These are phyloP conservation scores for Danio choprae DNA, from an alignment of 2,797 vertebrate genomes.

Conservation along the genomic window DNA sequence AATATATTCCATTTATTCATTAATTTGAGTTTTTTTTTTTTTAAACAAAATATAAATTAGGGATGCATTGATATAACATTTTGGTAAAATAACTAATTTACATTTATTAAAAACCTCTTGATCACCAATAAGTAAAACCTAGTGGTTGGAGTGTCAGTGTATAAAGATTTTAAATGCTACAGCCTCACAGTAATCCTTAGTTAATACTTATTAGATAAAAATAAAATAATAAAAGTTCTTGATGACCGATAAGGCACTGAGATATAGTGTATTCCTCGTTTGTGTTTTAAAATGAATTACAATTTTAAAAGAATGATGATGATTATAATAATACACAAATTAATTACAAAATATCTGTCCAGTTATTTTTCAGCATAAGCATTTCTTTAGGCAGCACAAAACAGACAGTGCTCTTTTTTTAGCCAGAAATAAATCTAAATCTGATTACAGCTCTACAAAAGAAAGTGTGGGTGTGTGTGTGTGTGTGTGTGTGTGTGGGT, in stretches of 20 bases:
- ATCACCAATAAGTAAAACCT: no score
- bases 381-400: not conserved
- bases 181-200: no score
- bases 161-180: no score
- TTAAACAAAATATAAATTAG: no score
- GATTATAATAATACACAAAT: not conserved
- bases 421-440: constrained; percentile 49
- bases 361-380: not conserved
- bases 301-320: not conserved
- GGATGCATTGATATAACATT: no score
- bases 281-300: no score
- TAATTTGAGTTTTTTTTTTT: no score
- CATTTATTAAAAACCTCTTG: no score
- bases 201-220: no score
- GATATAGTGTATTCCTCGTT: not conserved
- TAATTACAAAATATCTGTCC: not conserved
- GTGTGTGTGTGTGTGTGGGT: not conserved
- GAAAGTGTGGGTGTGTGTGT: constrained; percentile 45
- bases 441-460: constrained; percentile 51
- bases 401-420: constrained; percentile 10
- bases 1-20: not conserved
- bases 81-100: no score
- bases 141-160: no score
- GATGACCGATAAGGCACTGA: no score
- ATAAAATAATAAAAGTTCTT: not conserved